Conservation (phyloP, 1,140 invertebrate species). For the Trachymyrmex cornetzi region DNA sequence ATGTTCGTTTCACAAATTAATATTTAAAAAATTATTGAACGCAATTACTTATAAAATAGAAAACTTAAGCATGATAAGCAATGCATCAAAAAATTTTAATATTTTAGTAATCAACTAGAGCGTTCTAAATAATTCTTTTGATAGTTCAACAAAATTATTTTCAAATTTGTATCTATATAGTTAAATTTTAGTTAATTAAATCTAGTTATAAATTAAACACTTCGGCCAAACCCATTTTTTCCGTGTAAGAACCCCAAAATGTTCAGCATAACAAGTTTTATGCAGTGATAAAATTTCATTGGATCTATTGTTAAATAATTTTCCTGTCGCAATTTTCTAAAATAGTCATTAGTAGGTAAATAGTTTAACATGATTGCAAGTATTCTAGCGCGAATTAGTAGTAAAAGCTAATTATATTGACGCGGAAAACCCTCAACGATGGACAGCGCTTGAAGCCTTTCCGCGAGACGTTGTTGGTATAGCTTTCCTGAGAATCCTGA, state of each 20-base stretch:
- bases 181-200: too few species aligned
- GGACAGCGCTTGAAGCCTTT: conserved; percentile 1
- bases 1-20: neutral
- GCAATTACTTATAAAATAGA: too few species aligned
- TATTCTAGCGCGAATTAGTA: neutral
- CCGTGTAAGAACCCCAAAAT: neutral
- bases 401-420: conserved; percentile 17
- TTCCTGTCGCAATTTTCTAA: neutral
- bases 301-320: neutral
- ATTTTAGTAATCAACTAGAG: too few species aligned
- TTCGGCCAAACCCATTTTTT: too few species aligned
- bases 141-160: too few species aligned
- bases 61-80: too few species aligned
- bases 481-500: conserved; percentile 1
- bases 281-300: neutral
- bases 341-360: neutral
- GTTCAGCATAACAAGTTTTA: neutral
- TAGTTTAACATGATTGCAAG: neutral
- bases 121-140: too few species aligned
- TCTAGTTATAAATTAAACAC: too few species aligned
- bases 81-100: too few species aligned
- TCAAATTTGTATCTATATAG: too few species aligned
- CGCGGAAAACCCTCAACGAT: neutral
- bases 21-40: neutral
- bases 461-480: conserved; percentile 23